Evolutionary conservation across 2,797 vertebrate species (phyloP), one percentile per base, ranked within the genome.

Genomic region (Melanogrammus aeglefinus): DNA sequence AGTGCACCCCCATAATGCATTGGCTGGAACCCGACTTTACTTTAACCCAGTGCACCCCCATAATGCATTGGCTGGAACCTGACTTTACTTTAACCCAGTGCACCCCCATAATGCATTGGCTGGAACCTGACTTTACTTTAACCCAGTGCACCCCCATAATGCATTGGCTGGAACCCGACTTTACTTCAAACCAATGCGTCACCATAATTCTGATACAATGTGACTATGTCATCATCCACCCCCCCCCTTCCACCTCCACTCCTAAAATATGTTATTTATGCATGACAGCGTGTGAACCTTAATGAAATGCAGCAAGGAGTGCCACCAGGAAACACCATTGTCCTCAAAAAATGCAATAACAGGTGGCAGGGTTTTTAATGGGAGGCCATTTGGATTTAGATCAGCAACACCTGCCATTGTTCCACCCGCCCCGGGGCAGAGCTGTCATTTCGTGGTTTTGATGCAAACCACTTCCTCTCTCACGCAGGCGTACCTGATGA

Each of bases 401-500:
- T 57, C 1, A 57, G 7, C 51, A 57, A 21, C 51, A n/a, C 7
- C 57, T n/a, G 57, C 18, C 4, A 6, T 63, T 63, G 51, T n/a
- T 21, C 51, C 51, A 7, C 51, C 6, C 7, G 18, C 21, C 3
- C 57, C 21, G 21, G 57, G 57, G 57, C 57, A 63, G 57, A 63
- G 57, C 57, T 63, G 57, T 63, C 57, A 63, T 24, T 63, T 63
- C 10, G 57, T 24, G 12, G 0, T n/a, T 24, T 63, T 63, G 57
- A 63, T 24, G 57, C 57, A 24, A n/a, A 24, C 21, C 7, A 7
- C 57, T 63, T 63, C 57, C 21, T 63, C 21, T 63, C 57, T 24
- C n/a, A n/a, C 83, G 27, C 38, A 99, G 98, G 98, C 98, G 73
- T 99, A 99, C 90, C 94, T 99, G 93, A 99, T 99, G 98, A 97